Evolutionary conservation across 2,888 invertebrate species (phyloP).

Genomic region (Drosophila phalerata): DNA sequence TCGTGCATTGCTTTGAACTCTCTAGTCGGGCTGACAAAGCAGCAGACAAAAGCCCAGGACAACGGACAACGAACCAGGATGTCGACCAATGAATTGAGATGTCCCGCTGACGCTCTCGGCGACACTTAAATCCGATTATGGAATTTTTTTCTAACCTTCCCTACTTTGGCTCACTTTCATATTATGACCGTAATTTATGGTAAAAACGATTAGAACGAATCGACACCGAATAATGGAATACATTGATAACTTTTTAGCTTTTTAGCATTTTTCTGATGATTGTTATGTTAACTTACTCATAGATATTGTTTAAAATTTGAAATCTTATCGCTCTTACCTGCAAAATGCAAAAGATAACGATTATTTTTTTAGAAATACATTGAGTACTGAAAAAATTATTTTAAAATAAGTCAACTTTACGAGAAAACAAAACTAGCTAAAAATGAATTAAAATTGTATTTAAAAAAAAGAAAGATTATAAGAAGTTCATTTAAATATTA

Average conservation of each 20-base stretch:
- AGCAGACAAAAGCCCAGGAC: conserved; percentile 11
- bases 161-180: conserved; percentile 40
- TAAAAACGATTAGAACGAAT: conserved; percentile 60
- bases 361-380: neutral
- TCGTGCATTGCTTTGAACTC: conserved; percentile 60
- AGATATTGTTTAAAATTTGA: conserved; percentile 1
- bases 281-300: conserved; percentile 19
- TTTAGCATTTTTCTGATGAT: conserved; percentile 13
- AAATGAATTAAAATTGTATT: neutral
- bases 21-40: conserved; percentile 21
- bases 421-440: too few relatives aligned
- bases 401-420: too few relatives aligned
- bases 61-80: conserved; percentile 10
- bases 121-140: conserved; percentile 72
- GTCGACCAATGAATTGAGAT: conserved; percentile 62
- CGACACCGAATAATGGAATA: conserved; percentile 25
- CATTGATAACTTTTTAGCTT: conserved; percentile 38
- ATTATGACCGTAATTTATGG: conserved; percentile 72
- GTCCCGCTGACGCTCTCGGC: conserved; percentile 70
- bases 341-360: conserved; percentile 26
- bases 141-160: conserved; percentile 42
- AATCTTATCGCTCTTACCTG: conserved; percentile 64
- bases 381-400: neutral
- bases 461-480: too few relatives aligned
- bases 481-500: too few relatives aligned